Conservation (phyloP, 2,113 vertebrate species). For the Cyanistes caeruleus region DNA sequence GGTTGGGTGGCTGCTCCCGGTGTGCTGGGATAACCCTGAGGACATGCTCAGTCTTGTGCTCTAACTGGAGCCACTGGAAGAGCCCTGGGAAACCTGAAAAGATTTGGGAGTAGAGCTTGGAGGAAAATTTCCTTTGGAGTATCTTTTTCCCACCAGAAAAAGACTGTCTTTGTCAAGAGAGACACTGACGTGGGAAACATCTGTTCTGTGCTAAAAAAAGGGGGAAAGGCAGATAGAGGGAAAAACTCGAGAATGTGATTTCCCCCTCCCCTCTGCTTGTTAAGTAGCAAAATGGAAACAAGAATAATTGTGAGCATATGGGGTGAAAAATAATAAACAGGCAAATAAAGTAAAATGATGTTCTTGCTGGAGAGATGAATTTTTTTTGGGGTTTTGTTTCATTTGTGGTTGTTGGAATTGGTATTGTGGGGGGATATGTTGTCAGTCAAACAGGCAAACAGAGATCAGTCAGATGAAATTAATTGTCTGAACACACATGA, state of each 20-base stretch:
- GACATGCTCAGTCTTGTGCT: background rate
- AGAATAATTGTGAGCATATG: background rate
- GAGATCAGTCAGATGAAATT: background rate
- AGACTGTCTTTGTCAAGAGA: slow-evolving; percentile 38
- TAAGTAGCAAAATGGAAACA: background rate
- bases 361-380: background rate
- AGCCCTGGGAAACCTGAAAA: background rate
- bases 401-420: background rate
- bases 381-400: background rate
- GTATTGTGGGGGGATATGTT: background rate
- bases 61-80: background rate
- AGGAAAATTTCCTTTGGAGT: background rate
- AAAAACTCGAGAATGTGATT: background rate
- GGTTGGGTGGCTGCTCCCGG: background rate
- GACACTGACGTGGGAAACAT: slow-evolving; percentile 46
- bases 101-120: background rate
- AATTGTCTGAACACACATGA: background rate
- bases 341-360: background rate
- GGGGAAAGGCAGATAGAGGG: background rate
- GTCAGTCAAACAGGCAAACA: background rate
- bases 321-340: background rate
- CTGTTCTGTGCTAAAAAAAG: slow-evolving; percentile 58
- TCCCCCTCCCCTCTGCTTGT: background rate
- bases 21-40: background rate
- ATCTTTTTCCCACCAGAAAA: slow-evolving; percentile 11